phyloP scores from a whole-genome alignment of 1,140 invertebrate genomes.

The Drosophila takahashii region DNA sequence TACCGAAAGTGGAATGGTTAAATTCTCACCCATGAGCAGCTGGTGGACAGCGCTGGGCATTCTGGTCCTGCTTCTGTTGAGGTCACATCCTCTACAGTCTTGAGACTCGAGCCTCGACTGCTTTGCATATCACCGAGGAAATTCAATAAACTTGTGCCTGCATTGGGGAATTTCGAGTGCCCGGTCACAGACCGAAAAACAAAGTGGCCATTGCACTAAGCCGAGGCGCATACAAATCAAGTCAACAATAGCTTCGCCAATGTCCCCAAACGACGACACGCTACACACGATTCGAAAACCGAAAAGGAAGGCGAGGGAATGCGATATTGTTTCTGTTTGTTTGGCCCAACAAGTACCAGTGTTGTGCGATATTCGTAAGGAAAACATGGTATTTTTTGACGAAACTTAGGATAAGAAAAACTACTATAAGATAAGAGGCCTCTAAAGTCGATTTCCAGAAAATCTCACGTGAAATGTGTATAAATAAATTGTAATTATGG shows the following conservation, averaged over 20 bases:
- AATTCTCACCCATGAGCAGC: too few species aligned
- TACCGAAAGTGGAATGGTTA: neutral
- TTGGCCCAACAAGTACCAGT: conserved; percentile 1
- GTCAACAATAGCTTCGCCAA: conserved; percentile 46
- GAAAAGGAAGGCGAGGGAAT: conserved; percentile 1
- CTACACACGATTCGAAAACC: conserved; percentile 5
- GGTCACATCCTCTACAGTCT: conserved; percentile 5
- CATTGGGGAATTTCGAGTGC: conserved; percentile 56
- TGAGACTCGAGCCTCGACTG: neutral
- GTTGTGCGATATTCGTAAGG: conserved; percentile 5
- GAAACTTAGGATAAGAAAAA: neutral
- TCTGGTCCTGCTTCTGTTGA: neutral
- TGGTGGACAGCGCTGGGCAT: neutral
- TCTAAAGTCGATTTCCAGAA: too few species aligned
- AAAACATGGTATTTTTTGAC: too few species aligned
- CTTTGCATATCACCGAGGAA: conserved; percentile 38
- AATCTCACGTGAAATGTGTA: neutral
- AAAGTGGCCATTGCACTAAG: conserved; percentile 62
- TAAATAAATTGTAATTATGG: too few species aligned
- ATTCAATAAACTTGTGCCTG: conserved; percentile 30
- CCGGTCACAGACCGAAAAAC: conserved; percentile 36
- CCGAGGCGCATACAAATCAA: conserved; percentile 74
- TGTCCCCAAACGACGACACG: conserved; percentile 9
- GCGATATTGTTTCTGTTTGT: conserved; percentile 14
- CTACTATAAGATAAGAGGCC: too few species aligned